phyloP scores from a whole-genome alignment of 2,888 invertebrate species.

The Creontiades dilutus region DNA sequence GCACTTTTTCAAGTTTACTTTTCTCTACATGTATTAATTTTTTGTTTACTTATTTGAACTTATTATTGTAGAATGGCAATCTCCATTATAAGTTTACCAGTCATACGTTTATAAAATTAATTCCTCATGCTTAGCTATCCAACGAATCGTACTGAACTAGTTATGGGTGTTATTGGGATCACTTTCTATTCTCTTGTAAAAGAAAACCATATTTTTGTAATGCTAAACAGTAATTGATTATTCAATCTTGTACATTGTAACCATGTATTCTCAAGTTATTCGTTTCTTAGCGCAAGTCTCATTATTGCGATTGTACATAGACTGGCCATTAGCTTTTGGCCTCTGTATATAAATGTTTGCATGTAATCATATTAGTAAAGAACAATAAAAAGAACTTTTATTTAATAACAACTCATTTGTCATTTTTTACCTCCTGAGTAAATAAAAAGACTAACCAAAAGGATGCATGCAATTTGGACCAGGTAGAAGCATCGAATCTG shows the following conservation, averaged over 20 bases:
- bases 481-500: no score
- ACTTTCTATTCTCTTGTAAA: constrained; percentile 67
- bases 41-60: constrained; percentile 27
- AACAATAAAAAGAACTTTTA: constrained; percentile 17
- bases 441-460: no score
- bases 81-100: constrained; percentile 28
- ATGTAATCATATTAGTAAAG: constrained; percentile 36
- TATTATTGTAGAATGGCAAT: constrained; percentile 14
- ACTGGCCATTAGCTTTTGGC: constrained; percentile 41
- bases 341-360: constrained; percentile 56
- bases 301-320: constrained; percentile 38
- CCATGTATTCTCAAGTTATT: constrained; percentile 56
- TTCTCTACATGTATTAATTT: constrained; percentile 45
- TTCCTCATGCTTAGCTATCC: constrained; percentile 65
- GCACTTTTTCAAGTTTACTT: constrained; percentile 39
- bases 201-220: constrained; percentile 69
- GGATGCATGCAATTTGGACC: no score
- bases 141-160: constrained; percentile 69
- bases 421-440: no score
- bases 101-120: constrained; percentile 45
- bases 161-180: constrained; percentile 69
- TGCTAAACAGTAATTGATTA: constrained; percentile 48
- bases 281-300: constrained; percentile 45
- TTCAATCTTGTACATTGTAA: constrained; percentile 51
- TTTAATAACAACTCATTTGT: background rate